Evolutionary conservation across 1,140 invertebrate species (phyloP), one percentile per base, ranked within the genome.

Genomic region (Teleopsis dalmanni): DNA sequence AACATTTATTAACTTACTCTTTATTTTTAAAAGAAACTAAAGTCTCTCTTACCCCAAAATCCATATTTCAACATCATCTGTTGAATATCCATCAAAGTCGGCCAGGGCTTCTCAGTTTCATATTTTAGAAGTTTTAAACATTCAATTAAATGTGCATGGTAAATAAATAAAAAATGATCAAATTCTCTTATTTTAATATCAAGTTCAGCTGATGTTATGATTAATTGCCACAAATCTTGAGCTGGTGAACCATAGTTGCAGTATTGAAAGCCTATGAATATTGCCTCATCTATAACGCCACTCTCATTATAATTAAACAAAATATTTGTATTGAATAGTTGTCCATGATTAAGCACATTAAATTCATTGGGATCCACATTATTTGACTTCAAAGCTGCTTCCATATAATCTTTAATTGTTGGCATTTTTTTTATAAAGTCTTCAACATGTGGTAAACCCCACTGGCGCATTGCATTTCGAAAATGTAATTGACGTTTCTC

Each of bases 301-400:
- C 55, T 42, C 1, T 51, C 56, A 9, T 60, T 55, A 48, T 72
- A 69, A 21, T 58, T 60, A 33, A 75, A 74, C 52, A 75, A 57
- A 2, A 73, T 62, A 36, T 75, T 75, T 48, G 73, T 67, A 10
- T 50, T 46, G 64, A 64, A 68, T 8, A 72, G 68, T 58, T 84
- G 81, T 2, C 82, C 82, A 46, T 83, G 82, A 55, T 76, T 79
- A 7, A 84, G 60, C 3, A 81, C 79, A 52, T 76, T 74, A 44
- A 81, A 80, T 23, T 76, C 74, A 8, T 72, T 70, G 1, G 70
- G 55, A 8, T 77, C 53, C 3, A 57, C 54, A 7, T 38, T 25
- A 19, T 62, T 58, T 9, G 59, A 2, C 0, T 3, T 2, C 7
- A 62, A 0, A 0, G 50, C 54, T 0, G 10, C 43, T 0, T 62